These are phyloP conservation scores for Ischnura elegans DNA, from an alignment of 2,888 invertebrate genomes.

Conservation along the genomic window DNA sequence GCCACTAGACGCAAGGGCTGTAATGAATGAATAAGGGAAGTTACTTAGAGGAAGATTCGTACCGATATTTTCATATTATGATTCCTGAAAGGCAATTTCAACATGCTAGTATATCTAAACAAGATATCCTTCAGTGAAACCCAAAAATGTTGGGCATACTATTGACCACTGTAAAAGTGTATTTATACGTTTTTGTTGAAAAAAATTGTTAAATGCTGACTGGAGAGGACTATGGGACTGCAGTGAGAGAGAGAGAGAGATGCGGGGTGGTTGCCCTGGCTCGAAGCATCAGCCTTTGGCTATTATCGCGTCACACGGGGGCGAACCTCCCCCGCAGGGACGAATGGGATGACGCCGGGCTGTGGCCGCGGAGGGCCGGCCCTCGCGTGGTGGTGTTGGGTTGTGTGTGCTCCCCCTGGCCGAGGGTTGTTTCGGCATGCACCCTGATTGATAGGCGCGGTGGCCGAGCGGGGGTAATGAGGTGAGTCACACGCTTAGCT, in stretches of 20 bases:
- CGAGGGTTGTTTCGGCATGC: not conserved
- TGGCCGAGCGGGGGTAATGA: conserved; percentile 58
- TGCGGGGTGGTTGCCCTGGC: not conserved
- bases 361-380: not conserved
- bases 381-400: not conserved
- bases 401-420: not conserved
- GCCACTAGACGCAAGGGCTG: no score
- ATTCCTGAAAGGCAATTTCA: no score
- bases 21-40: no score
- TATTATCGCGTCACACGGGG: conserved; percentile 22
- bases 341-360: no score
- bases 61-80: no score
- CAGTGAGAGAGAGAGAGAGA: not conserved
- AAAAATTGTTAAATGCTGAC: no score
- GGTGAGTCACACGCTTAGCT: conserved; percentile 36
- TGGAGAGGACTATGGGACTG: not conserved
- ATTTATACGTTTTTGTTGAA: no score
- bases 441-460: conserved; percentile 62
- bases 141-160: no score
- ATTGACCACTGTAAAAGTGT: no score
- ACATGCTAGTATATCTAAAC: no score
- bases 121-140: no score
- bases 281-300: not conserved
- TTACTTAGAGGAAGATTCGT: no score
- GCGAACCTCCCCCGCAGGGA: not conserved